Evolutionary conservation across 2,888 invertebrate genomes (phyloP).

Genomic region (Rambutsinella grinnellia): DNA sequence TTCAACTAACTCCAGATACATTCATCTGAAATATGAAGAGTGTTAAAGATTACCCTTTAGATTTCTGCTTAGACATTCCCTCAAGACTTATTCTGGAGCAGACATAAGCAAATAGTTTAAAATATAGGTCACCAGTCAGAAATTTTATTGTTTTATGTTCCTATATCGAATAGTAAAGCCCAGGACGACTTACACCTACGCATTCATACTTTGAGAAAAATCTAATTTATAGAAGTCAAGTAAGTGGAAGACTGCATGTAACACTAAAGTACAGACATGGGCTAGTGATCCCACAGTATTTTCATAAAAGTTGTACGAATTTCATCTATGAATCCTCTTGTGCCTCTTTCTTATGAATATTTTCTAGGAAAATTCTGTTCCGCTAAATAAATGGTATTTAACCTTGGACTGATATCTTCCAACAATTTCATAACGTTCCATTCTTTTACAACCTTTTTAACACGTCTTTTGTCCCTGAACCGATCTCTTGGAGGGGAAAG

Average conservation of each 20-base stretch:
- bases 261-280: not conserved
- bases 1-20: too few species aligned
- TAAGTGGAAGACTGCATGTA: not conserved
- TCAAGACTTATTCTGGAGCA: too few species aligned
- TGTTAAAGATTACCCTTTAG: too few species aligned
- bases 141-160: too few species aligned
- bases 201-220: not conserved
- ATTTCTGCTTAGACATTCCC: too few species aligned
- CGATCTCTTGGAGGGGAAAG: not conserved
- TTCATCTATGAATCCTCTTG: too few species aligned
- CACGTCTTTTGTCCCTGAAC: not conserved
- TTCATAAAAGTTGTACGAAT: not conserved
- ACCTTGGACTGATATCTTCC: too few species aligned
- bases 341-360: not conserved
- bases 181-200: not conserved
- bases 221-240: not conserved
- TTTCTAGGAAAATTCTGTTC: not conserved
- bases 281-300: not conserved
- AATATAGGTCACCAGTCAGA: not conserved
- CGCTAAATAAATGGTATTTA: not conserved
- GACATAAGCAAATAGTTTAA: too few species aligned
- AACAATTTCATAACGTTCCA: not conserved
- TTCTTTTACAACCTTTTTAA: too few species aligned
- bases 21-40: too few species aligned
- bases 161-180: too few species aligned